phyloP scores from a whole-genome alignment of 2,888 invertebrate genomes.

The Bellardia bayeri region DNA sequence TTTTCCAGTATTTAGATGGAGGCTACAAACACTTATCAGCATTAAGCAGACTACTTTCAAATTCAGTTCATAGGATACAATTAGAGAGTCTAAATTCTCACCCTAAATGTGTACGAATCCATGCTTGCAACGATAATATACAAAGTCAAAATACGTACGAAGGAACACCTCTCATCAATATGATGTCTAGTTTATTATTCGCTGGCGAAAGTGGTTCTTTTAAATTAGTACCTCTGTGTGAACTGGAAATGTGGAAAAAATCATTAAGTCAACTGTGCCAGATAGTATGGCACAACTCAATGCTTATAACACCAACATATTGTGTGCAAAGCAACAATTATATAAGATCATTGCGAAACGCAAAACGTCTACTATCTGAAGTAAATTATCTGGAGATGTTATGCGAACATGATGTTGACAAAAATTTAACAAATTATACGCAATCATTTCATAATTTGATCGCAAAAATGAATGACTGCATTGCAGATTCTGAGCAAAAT shows the following conservation, averaged over 20 bases:
- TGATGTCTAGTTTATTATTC: slow-evolving; percentile 76
- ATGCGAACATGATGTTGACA: slow-evolving; percentile 73
- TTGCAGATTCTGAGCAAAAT: slow-evolving; percentile 4
- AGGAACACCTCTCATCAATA: slow-evolving; percentile 79
- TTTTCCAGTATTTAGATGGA: slow-evolving; percentile 75
- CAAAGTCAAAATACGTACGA: slow-evolving; percentile 77
- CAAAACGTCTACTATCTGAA: slow-evolving; percentile 79
- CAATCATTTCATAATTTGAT: slow-evolving; percentile 76
- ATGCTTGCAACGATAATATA: slow-evolving; percentile 74
- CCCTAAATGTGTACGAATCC: slow-evolving; percentile 72
- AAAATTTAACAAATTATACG: slow-evolving; percentile 76
- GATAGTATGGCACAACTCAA: slow-evolving; percentile 86
- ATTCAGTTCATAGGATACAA: slow-evolving; percentile 74
- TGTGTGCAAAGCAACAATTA: slow-evolving; percentile 73
- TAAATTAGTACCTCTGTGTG: slow-evolving; percentile 79
- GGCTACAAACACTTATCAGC: slow-evolving; percentile 80
- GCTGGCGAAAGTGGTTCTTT: slow-evolving; percentile 79
- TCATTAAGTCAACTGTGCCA: slow-evolving; percentile 82
- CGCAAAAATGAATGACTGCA: slow-evolving; percentile 65
- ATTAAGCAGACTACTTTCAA: slow-evolving; percentile 76
- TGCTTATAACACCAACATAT: slow-evolving; percentile 74
- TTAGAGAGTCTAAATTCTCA: slow-evolving; percentile 79
- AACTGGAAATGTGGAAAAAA: slow-evolving; percentile 79
- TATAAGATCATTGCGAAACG: slow-evolving; percentile 73
- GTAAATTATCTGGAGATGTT: slow-evolving; percentile 77